Base-by-base conservation (phyloP, 2,113 vertebrate genomes). In the Tachycineta bicolor region DNA sequence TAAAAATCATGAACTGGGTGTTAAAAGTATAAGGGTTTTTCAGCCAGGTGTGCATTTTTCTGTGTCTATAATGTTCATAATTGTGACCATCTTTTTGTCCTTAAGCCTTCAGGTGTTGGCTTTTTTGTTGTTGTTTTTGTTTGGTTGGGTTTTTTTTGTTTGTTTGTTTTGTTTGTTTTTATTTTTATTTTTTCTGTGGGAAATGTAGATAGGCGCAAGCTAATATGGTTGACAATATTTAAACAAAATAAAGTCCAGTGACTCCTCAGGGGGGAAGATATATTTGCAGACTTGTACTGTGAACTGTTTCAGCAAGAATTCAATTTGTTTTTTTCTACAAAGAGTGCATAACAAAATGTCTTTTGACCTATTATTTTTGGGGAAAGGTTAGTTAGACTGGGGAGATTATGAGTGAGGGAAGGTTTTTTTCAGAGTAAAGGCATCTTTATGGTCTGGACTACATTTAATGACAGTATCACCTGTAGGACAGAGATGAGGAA, bases 351-450 rank as follows among this genome's bases (percentile, higher is more conserved):
- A 31, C 3, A 64, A 80, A 68, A 63, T 25, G 9, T 9, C 10
- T 14, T 76, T 16, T 24, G 20, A 55, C 2, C 3, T 59, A 20
- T 17, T 67, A 23, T 53, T 76, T 70, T 16, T 0, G 0, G 0
- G 5, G 9, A 3, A 37, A 87, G 12, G 5, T 11, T 41, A 25
- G 5, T 50, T 60, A 60, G 23, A 68, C 5, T 5, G 0, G 5
- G 4, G 26, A 23, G 9, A 50, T 59, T 76, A 26, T 29, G 24
- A 13, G 21, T 15, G 6, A 26, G 15, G 16, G 6, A 3, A 4
- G 8, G 8, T 33, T 53, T 49, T 49, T 84, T 39, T 41, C 34
- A 56, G 21, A 89, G 9, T 64, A 46, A 80, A 39, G 0, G 0
- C 14, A 9, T 60, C 11, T 67, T 65, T 53, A 8, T 80, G 6